These are phyloP conservation scores for Ctenoplectra terminalis DNA, from an alignment of 1,140 invertebrate species.

Conservation along the genomic window DNA sequence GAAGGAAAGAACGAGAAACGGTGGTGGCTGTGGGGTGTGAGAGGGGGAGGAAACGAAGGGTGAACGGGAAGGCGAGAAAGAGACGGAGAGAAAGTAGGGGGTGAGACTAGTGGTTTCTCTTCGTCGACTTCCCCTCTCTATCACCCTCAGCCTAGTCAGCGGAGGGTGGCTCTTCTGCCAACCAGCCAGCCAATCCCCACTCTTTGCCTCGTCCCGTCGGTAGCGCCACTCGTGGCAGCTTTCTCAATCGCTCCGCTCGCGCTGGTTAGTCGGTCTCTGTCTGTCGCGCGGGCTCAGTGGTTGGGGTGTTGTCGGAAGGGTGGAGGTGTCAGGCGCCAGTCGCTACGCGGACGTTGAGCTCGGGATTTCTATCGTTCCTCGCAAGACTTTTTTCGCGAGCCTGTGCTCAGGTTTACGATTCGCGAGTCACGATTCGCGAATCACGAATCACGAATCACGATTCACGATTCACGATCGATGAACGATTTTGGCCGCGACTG, in stretches of 20 bases:
- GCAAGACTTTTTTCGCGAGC: conserved; percentile 31
- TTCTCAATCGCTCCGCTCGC: conserved; percentile 43
- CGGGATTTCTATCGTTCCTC: conserved; percentile 49
- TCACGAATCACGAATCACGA: background rate
- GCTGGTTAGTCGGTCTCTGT: conserved; percentile 38
- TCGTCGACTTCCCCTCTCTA: background rate
- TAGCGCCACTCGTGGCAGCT: conserved; percentile 59
- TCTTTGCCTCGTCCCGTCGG: conserved; percentile 19
- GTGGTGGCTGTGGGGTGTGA: background rate
- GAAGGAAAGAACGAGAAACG: background rate
- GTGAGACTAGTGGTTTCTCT: conserved; percentile 9
- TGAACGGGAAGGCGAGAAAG: background rate
- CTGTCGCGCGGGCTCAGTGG: conserved; percentile 43
- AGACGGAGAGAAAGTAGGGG: background rate
- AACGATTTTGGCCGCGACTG: too few species aligned
- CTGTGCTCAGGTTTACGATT: too few species aligned
- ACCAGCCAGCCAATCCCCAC: conserved; percentile 63
- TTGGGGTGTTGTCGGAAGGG: conserved; percentile 72
- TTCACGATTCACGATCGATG: background rate
- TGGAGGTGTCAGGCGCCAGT: conserved; percentile 73
- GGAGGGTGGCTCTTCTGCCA: conserved; percentile 38
- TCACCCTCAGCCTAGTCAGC: background rate
- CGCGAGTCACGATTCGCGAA: too few species aligned
- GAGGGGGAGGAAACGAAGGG: background rate
- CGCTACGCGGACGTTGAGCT: conserved; percentile 69